Percentiles rank a stretch among this genome's conserved stretches.
These are phyloP conservation scores for Fregata magnificens DNA, from an alignment of 2,113 vertebrate genomes.

Conservation along the genomic window DNA sequence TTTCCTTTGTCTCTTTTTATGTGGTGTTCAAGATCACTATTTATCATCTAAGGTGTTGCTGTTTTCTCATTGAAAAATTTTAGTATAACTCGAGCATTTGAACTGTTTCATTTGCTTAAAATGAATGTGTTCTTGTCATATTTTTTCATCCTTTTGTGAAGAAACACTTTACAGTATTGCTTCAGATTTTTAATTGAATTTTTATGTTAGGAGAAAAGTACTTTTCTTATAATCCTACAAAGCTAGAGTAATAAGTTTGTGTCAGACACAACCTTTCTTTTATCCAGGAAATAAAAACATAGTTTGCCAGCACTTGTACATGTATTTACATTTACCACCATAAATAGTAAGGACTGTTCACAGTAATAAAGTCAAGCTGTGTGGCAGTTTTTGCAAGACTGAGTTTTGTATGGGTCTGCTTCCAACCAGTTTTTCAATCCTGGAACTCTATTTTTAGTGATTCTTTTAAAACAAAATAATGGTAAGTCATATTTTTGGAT, in stretches of 20 bases:
- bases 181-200: not conserved
- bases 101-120: not conserved
- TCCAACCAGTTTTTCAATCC: not conserved
- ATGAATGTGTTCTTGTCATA: not conserved
- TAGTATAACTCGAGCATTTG: not conserved
- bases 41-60: not conserved
- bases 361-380: not conserved
- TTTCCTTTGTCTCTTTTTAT: not conserved
- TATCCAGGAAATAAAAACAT: not conserved
- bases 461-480: not conserved
- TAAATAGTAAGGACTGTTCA: not conserved
- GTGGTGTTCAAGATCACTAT: not conserved
- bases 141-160: not conserved
- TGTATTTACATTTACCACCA: not conserved
- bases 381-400: not conserved
- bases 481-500: not conserved
- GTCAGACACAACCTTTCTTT: not conserved
- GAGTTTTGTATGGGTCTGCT: not conserved
- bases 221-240: not conserved
- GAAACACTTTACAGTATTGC: not conserved
- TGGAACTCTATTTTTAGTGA: not conserved
- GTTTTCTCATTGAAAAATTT: not conserved
- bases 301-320: not conserved
- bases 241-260: not conserved
- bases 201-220: not conserved